Evolutionary conservation across 1,140 invertebrate genomes (phyloP).

Genomic region (Rhopalosiphum maidis): DNA sequence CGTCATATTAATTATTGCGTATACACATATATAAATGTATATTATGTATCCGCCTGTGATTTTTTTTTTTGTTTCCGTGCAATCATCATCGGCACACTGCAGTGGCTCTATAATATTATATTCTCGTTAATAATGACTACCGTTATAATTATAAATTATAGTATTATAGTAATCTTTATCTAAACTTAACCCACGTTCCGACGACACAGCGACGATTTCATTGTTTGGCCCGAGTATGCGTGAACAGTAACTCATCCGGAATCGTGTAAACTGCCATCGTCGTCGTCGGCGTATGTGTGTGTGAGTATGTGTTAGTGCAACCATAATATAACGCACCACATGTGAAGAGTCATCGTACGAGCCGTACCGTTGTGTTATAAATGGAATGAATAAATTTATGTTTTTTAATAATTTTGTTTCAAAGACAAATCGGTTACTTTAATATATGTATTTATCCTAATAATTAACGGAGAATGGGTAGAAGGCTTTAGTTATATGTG

Average conservation of each 20-base stretch:
- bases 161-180: background rate
- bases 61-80: background rate
- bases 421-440: background rate
- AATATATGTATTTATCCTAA: background rate
- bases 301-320: background rate
- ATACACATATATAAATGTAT: no score
- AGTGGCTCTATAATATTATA: background rate
- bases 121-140: background rate
- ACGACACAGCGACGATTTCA: background rate
- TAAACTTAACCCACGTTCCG: background rate
- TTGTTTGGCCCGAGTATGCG: background rate
- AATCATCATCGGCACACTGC: background rate
- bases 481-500: background rate
- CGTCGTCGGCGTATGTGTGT: background rate
- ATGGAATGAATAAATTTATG: background rate
- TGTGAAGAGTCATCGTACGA: conserved; percentile 17
- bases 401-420: background rate
- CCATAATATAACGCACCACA: background rate
- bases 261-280: background rate
- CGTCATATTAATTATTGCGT: no score
- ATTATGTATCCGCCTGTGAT: background rate
- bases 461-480: background rate
- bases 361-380: background rate
- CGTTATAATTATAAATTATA: background rate
- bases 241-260: conserved; percentile 1